A percentile compares a stretch with the other conserved stretches of the same genome.
Evolutionary conservation across 2,888 invertebrate genomes (phyloP).

Genomic region (Oeneis ivallda): DNA sequence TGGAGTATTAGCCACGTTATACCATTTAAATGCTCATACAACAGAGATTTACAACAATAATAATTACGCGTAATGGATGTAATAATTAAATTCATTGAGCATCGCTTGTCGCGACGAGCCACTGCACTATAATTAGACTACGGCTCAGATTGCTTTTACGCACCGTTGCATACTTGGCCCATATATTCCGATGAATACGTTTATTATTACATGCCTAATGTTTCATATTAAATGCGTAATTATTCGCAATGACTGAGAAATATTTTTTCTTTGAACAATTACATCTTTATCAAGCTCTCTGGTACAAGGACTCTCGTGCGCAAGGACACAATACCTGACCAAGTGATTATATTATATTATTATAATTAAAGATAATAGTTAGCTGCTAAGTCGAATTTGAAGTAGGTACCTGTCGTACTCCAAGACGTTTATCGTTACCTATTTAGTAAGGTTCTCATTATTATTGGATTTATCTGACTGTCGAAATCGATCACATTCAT

Average conservation of each 20-base stretch:
- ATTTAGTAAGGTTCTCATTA: too few relatives aligned
- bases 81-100: conserved; percentile 52
- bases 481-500: too few relatives aligned
- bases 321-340: not conserved
- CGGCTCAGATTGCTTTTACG: conserved; percentile 63
- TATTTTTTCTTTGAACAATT: conserved; percentile 14
- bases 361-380: not conserved
- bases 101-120: conserved; percentile 56
- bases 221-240: conserved; percentile 26
- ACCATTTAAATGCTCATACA: conserved; percentile 4
- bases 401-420: too few relatives aligned
- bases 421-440: too few relatives aligned
- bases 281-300: conserved; percentile 1
- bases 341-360: not conserved
- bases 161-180: conserved; percentile 64
- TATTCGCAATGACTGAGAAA: conserved; percentile 14
- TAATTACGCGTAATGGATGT: conserved; percentile 33
- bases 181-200: conserved; percentile 48
- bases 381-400: too few relatives aligned
- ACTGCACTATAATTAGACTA: conserved; percentile 62
- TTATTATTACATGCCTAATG: conserved; percentile 31
- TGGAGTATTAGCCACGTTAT: not conserved
- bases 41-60: conserved; percentile 20
- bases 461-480: too few relatives aligned
- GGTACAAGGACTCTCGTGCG: not conserved